phyloP scores from a whole-genome alignment of 1,140 invertebrate species.

The Eumaeus atala region DNA sequence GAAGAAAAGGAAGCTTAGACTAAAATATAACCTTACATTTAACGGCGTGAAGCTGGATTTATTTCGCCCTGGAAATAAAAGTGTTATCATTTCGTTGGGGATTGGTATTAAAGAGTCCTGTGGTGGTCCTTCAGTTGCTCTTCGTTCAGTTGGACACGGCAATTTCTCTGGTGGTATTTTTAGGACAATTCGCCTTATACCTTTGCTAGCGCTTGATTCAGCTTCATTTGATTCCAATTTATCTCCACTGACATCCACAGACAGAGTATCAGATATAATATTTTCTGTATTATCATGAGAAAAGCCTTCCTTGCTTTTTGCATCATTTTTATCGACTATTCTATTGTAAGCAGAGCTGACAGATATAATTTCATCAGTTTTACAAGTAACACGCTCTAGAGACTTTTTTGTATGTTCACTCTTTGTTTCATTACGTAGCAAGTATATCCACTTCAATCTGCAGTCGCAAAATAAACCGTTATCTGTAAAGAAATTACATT shows the following conservation, averaged over 20 bases:
- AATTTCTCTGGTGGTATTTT: slow-evolving; percentile 56
- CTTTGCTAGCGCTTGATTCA: slow-evolving; percentile 36
- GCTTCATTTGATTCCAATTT: slow-evolving; percentile 31
- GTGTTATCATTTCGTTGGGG: slow-evolving; percentile 67
- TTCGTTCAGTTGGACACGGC: slow-evolving; percentile 50
- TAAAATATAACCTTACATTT: slow-evolving; percentile 37
- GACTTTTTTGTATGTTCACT: slow-evolving; percentile 79
- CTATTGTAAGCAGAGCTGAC: slow-evolving; percentile 61
- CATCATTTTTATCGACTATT: slow-evolving; percentile 28
- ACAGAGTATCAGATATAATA: slow-evolving; percentile 41
- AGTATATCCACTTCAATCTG: slow-evolving; percentile 84
- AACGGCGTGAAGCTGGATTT: slow-evolving; percentile 24
- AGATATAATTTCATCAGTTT: slow-evolving; percentile 72
- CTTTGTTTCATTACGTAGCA: slow-evolving; percentile 82
- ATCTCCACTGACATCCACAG: slow-evolving; percentile 46
- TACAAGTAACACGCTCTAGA: slow-evolving; percentile 80
- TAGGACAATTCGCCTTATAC: slow-evolving; percentile 48
- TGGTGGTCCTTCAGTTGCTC: slow-evolving; percentile 48
- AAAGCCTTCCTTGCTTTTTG: not conserved
- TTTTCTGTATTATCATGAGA: slow-evolving; percentile 36
- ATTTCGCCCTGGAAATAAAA: slow-evolving; percentile 55
- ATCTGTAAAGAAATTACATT: slow-evolving; percentile 79
- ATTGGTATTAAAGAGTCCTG: slow-evolving; percentile 57
- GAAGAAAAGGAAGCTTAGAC: slow-evolving; percentile 51
- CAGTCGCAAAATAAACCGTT: slow-evolving; percentile 88